Conservation (phyloP, 2,888 invertebrate species). For the Eilema depressum region DNA sequence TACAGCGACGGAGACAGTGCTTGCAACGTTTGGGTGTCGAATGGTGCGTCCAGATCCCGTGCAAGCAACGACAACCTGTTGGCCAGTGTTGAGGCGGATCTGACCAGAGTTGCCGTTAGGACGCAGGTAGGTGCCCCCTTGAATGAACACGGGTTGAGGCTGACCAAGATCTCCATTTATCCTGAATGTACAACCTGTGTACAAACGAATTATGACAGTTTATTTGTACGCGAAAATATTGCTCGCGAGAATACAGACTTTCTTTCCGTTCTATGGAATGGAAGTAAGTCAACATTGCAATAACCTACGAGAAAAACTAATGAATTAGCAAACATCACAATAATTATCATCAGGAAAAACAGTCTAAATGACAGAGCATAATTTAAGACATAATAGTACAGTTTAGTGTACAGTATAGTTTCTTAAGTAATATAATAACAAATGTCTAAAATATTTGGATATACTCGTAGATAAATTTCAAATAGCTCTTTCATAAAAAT, state of each 20-base stretch:
- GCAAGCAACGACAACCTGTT: slow-evolving; percentile 71
- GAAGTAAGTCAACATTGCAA: too few species aligned
- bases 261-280: too few species aligned
- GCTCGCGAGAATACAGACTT: not conserved
- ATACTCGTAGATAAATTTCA: not conserved
- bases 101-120: slow-evolving; percentile 72
- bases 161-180: slow-evolving; percentile 83
- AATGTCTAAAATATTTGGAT: not conserved
- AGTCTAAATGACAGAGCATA: too few species aligned
- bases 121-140: slow-evolving; percentile 66
- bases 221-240: not conserved
- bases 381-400: too few species aligned
- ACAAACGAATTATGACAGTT: not conserved
- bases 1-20: slow-evolving; percentile 64
- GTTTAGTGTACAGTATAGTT: too few species aligned
- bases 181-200: slow-evolving; percentile 78
- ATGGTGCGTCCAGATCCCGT: slow-evolving; percentile 71
- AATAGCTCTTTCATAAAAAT: too few species aligned
- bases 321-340: too few species aligned
- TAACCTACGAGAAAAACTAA: too few species aligned
- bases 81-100: slow-evolving; percentile 66
- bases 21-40: slow-evolving; percentile 67
- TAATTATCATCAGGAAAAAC: too few species aligned
- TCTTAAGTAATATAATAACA: not conserved
- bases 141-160: slow-evolving; percentile 88